phyloP scores from a whole-genome alignment of 2,797 vertebrate genomes.

The Nothura maculosa region DNA sequence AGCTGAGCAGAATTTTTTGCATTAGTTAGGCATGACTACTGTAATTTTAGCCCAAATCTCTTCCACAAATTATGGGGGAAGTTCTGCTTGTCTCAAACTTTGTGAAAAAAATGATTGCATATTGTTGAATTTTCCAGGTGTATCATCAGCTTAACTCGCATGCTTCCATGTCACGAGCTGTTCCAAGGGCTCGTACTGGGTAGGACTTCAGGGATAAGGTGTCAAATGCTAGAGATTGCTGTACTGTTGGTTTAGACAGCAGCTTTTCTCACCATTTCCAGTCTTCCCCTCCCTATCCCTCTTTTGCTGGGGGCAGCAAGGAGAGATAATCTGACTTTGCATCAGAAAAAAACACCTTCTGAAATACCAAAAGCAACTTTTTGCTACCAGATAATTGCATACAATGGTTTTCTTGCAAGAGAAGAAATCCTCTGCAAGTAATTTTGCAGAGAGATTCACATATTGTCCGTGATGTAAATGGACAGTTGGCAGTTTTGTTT shows the following conservation, averaged over 20 bases:
- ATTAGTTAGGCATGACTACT: background rate
- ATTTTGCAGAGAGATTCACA: too few relatives aligned
- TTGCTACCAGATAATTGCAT: background rate
- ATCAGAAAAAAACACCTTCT: background rate
- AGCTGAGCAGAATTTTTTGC: background rate
- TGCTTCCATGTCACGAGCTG: fast-evolving
- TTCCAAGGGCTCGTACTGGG: background rate
- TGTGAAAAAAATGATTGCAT: background rate
- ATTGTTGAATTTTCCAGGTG: background rate
- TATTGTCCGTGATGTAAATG: background rate
- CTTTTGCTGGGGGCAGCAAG: too few relatives aligned
- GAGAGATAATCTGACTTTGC: background rate
- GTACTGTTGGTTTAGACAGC: fast-evolving
- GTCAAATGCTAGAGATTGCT: background rate
- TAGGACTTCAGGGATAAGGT: background rate
- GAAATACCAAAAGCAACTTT: background rate
- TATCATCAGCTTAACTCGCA: fast-evolving
- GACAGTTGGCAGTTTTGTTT: background rate
- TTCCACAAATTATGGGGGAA: fast-evolving
- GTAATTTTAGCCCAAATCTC: background rate
- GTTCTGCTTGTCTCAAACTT: background rate
- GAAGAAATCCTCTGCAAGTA: too few relatives aligned
- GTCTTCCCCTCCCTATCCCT: background rate
- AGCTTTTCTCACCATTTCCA: fast-evolving
- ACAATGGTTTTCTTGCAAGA: background rate